Evolutionary conservation across 2,113 vertebrate species (phyloP).

Genomic region (Platichthys stellatus): DNA sequence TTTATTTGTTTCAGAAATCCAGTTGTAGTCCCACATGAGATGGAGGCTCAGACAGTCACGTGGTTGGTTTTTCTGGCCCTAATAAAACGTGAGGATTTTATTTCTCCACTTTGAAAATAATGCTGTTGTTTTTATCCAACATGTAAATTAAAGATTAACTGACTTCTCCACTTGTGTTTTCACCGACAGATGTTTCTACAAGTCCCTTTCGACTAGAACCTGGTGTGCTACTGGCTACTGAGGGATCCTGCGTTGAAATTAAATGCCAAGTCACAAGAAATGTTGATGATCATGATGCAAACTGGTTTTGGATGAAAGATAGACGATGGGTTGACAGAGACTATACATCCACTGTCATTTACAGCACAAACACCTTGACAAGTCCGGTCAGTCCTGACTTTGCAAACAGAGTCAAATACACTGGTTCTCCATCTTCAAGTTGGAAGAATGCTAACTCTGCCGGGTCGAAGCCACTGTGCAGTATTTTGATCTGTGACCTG

Average conservation of each 20-base stretch:
- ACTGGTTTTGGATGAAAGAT: conserved; percentile 76
- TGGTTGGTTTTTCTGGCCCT: conserved; percentile 36
- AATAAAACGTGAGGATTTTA: conserved; percentile 32
- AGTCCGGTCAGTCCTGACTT: conserved; percentile 25
- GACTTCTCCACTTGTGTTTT: no score
- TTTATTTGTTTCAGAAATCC: conserved; percentile 18
- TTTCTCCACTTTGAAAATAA: no score
- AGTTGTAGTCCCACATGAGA: conserved; percentile 13
- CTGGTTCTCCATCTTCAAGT: fast-evolving
- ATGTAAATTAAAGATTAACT: no score
- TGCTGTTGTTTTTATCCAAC: no score
- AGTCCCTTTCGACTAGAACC: no score
- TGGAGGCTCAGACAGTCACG: conserved; percentile 1
- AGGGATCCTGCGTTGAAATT: no score
- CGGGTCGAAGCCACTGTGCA: neutral
- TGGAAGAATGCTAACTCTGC: fast-evolving
- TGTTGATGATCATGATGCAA: fast-evolving
- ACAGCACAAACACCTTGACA: neutral
- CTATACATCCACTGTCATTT: conserved; percentile 40
- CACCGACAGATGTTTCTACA: no score
- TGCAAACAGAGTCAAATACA: conserved; percentile 47
- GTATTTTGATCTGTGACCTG: conserved; percentile 63
- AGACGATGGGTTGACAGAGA: fast-evolving
- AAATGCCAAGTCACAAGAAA: fast-evolving
- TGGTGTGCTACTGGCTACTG: no score